Evolutionary conservation across 2,888 invertebrate species (phyloP).

Genomic region (Cerceris rybyensis): DNA sequence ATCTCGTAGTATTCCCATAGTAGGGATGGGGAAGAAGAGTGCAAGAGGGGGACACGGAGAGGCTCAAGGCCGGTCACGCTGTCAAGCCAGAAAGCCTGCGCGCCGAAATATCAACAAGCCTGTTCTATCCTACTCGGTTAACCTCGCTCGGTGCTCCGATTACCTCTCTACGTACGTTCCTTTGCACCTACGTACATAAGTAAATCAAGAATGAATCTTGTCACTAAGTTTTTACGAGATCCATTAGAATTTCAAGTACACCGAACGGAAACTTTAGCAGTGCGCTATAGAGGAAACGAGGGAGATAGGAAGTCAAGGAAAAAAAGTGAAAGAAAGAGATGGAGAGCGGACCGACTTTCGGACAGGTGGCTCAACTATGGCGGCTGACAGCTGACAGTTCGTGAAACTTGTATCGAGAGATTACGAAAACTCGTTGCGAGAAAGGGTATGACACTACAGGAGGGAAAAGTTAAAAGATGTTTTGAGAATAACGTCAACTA

Average conservation of each 20-base stretch:
- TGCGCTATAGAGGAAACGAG: background rate
- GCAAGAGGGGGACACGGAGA: constrained; percentile 57
- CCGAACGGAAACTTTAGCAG: background rate
- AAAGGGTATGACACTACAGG: constrained; percentile 42
- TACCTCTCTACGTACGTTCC: constrained; percentile 34
- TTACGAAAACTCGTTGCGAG: constrained; percentile 64
- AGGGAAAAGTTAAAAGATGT: constrained; percentile 38
- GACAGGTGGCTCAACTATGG: constrained; percentile 65
- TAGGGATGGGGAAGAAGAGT: constrained; percentile 51
- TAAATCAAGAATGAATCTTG: background rate
- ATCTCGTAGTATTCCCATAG: constrained; percentile 52
- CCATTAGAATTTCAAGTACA: background rate
- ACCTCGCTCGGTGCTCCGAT: constrained; percentile 49
- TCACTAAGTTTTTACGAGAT: background rate
- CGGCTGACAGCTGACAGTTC: constrained; percentile 66
- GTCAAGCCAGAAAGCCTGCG: constrained; percentile 74
- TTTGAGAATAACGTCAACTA: too few relatives aligned
- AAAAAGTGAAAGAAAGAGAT: constrained; percentile 3
- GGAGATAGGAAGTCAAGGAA: background rate
- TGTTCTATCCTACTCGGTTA: constrained; percentile 53
- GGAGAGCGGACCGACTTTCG: constrained; percentile 39
- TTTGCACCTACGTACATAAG: constrained; percentile 9
- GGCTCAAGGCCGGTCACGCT: constrained; percentile 79
- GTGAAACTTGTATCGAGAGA: constrained; percentile 61
- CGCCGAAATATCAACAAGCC: constrained; percentile 74